Evolutionary conservation across 2,113 vertebrate genomes (phyloP).

Genomic region (Isichthys henryi): DNA sequence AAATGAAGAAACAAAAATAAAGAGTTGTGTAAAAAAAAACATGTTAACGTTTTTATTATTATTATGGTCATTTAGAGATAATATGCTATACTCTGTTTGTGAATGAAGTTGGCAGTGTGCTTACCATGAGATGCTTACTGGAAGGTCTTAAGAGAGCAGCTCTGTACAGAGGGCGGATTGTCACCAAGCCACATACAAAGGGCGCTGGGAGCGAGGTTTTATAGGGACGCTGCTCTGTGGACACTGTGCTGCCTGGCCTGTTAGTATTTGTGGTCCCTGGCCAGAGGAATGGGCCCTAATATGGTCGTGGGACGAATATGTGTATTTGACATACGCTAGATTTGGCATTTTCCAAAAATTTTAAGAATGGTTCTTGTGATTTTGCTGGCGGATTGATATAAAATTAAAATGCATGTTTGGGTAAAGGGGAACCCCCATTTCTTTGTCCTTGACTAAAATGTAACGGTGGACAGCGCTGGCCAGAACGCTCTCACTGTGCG

Average conservation of each 20-base stretch:
- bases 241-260: not conserved
- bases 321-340: not conserved
- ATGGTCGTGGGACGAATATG: not conserved
- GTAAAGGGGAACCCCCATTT: not conserved
- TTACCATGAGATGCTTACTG: constrained; percentile 3
- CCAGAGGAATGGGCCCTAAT: not conserved
- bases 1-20: constrained; percentile 49
- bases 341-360: not conserved
- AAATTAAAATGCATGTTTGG: not conserved
- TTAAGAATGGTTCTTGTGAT: not conserved
- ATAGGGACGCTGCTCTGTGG: not conserved
- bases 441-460: constrained; percentile 7
- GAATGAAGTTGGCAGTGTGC: constrained; percentile 2
- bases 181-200: not conserved
- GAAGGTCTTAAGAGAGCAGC: not conserved
- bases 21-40: constrained; percentile 24
- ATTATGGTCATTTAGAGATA: constrained; percentile 3
- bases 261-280: not conserved
- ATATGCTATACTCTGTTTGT: constrained; percentile 13
- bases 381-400: not conserved
- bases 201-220: not conserved
- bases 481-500: not conserved
- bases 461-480: not conserved
- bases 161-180: constrained; percentile 13
- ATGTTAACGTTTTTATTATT: constrained; percentile 22